phyloP scores from a whole-genome alignment of 2,797 vertebrate genomes.

The Dromococcyx pavoninus region DNA sequence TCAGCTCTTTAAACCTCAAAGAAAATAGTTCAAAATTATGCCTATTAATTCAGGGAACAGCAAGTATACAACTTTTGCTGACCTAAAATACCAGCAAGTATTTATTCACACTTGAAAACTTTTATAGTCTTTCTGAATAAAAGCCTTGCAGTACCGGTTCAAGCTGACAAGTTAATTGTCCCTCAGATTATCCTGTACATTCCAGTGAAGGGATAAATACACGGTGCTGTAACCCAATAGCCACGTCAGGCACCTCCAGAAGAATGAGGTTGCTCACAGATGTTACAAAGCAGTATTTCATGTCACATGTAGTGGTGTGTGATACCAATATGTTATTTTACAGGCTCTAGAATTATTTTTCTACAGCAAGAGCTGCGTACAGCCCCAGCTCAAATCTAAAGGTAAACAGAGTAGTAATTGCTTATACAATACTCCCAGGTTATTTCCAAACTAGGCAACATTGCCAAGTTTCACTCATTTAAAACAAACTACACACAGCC shows the following conservation, averaged over 20 bases:
- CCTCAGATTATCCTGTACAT: neutral
- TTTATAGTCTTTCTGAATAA: neutral
- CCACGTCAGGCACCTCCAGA: neutral
- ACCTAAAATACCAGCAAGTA: neutral
- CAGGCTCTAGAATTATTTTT: neutral
- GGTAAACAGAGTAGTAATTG: neutral
- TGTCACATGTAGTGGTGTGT: no score
- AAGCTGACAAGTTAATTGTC: neutral
- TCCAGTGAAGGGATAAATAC: neutral
- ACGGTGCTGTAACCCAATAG: neutral
- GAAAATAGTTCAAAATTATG: conserved; percentile 23
- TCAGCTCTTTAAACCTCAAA: neutral
- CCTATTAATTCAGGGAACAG: conserved; percentile 17
- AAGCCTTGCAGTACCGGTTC: neutral
- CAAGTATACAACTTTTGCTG: neutral
- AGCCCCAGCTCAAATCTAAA: neutral
- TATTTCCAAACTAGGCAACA: neutral
- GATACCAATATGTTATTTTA: neutral
- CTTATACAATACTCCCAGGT: neutral
- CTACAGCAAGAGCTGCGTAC: neutral
- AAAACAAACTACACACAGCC: neutral
- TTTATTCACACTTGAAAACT: conserved; percentile 7
- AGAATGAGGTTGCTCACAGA: neutral
- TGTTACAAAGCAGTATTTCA: neutral
- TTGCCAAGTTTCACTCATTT: neutral